Evolutionary conservation across 2,888 invertebrate genomes (phyloP), one percentile per base, ranked within the genome.

Genomic region (Chirona hameri): DNA sequence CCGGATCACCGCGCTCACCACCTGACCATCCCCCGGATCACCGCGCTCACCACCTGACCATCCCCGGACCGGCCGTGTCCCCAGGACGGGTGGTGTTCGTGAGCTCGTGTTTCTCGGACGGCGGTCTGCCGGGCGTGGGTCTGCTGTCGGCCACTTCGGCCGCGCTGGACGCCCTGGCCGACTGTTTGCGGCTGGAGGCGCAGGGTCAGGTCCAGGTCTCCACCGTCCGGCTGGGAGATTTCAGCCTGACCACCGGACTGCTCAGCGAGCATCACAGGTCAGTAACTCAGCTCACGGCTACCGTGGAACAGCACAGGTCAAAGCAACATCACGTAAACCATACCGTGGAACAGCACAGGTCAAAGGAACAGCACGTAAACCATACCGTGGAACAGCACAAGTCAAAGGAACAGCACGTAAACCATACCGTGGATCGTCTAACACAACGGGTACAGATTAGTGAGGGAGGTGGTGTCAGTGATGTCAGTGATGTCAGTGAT

Each of bases 91-190:
- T 72, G 31, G 31, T 72, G 31, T 72, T 72, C 31, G 72, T 72
- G 39, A 72, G 39, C 14, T 80, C 89, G 87, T 95, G 96, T 87
- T 96, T 96, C 87, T 92, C 93, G 0, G 85, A 88, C 89, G 86
- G 92, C 90, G 87, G 92, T 90, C 88, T 95, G 82, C 95, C 96
- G 0, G 92, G 93, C 0, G 89, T 95, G 83, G 90, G 92, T 0
- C 90, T 92, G 0, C 97, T 97, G 88, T 92, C 93, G n/a, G 94
- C 95, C 0, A 93, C 94, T 24, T 97, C 97, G 88, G 92, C 93
- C 0, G 96, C 92, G 0, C 87, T 96, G 7, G 88, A 91, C 76
- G 92, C 92, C 0, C 95, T 94, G 92, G 91, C 91, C 21, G 91
- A 92, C 84, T 90, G 92, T 12, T 88, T 96, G 55, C 90, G 95